These are phyloP conservation scores for Panurus biarmicus DNA, from an alignment of 2,113 vertebrate genomes.

Conservation along the genomic window DNA sequence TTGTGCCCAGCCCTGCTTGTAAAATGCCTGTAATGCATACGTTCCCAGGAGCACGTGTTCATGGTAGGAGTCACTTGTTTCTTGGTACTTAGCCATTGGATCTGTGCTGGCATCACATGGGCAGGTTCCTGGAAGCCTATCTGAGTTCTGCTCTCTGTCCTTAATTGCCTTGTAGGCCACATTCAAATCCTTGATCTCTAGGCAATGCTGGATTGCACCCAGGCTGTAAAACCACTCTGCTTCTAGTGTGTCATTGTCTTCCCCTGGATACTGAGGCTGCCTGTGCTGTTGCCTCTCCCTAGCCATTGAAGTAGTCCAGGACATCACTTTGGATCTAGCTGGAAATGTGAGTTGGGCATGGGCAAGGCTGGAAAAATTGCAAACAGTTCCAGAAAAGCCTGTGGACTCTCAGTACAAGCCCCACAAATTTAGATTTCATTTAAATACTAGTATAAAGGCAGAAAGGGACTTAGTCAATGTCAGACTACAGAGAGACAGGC, in stretches of 20 bases:
- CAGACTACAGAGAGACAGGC: not conserved
- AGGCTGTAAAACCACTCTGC: not conserved
- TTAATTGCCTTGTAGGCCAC: not conserved
- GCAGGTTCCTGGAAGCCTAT: not conserved
- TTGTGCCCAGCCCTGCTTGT: not conserved
- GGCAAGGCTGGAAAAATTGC: not conserved
- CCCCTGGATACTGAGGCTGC: not conserved
- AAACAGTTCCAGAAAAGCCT: not conserved
- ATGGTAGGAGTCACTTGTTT: not conserved
- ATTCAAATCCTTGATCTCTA: not conserved
- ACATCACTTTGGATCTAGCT: not conserved
- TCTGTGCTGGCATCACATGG: not conserved
- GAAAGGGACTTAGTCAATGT: not conserved
- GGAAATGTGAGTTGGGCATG: not conserved
- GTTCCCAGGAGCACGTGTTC: not conserved
- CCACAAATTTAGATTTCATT: not conserved
- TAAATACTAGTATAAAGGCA: not conserved
- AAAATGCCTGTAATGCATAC: not conserved
- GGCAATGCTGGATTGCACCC: not conserved
- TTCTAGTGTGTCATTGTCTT: not conserved
- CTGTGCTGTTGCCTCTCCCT: not conserved
- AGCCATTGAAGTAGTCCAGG: not conserved
- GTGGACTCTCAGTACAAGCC: not conserved
- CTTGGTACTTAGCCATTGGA: not conserved
- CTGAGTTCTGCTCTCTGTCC: not conserved